These are phyloP conservation scores for Champsocephalus esox DNA, from an alignment of 2,797 vertebrate species.

Conservation along the genomic window DNA sequence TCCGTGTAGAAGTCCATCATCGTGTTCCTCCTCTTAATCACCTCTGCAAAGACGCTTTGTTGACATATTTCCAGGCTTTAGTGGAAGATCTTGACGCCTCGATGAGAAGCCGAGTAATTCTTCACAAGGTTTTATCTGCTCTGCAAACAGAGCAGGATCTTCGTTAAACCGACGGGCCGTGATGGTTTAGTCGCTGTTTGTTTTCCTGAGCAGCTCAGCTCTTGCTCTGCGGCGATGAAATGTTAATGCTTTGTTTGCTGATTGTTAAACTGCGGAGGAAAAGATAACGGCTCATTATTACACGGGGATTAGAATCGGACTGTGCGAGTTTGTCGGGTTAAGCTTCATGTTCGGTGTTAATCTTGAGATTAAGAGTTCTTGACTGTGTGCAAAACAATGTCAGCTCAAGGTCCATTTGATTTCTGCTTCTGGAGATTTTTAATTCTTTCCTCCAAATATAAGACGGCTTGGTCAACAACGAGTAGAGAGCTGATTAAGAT, in stretches of 20 bases:
- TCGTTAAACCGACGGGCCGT: slow-evolving; percentile 47
- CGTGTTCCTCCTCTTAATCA: not conserved
- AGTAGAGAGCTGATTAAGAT: not conserved
- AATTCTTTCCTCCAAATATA: not conserved
- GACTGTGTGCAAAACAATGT: not conserved
- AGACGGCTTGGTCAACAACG: not conserved
- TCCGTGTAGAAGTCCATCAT: not conserved
- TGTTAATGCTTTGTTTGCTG: slow-evolving; percentile 62
- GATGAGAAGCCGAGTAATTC: not conserved
- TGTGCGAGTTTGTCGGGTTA: not conserved
- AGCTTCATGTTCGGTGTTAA: not conserved
- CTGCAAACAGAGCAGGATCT: slow-evolving; percentile 21
- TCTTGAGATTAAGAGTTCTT: not conserved
- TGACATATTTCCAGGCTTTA: slow-evolving; percentile 1
- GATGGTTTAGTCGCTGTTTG: slow-evolving; percentile 45
- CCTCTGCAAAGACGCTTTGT: not conserved
- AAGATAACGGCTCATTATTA: slow-evolving; percentile 34
- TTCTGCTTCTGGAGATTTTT: not conserved
- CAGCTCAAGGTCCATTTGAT: not conserved
- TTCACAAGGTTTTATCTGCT: slow-evolving; percentile 9
- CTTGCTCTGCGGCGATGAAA: slow-evolving; percentile 38
- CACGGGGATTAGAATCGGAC: slow-evolving; percentile 3
- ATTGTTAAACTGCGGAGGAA: slow-evolving; percentile 19
- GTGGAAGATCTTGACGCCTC: not conserved
- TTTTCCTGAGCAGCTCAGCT: slow-evolving; percentile 28